Evolutionary conservation across 2,888 invertebrate genomes (phyloP), one percentile per base, ranked within the genome.

Genomic region (Muschampia plurimacula): DNA sequence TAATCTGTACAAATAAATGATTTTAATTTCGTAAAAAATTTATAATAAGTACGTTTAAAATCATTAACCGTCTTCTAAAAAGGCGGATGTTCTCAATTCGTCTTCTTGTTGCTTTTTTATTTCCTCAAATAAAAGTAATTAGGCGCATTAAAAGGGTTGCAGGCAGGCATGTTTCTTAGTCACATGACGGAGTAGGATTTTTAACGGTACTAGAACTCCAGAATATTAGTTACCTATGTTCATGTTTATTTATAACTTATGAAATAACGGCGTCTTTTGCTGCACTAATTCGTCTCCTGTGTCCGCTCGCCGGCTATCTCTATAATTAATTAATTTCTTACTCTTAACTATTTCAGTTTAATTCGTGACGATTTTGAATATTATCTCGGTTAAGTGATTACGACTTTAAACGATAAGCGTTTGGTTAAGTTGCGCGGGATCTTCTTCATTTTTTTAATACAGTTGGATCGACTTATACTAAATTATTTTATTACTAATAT

Each of bases 291-390:
- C 39, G 39, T 71, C 71, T 71, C 15, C 36, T 36, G 22, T 63
- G 49, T 44, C 65, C 71, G 52, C 57, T 55, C 10, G 55, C 9
- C 12, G 3, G 10, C 66, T 71, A 71, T 71, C 71, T 66, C 9
- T 5, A 13, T 66, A 46, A 71, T 71, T 60, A 46, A 71, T 71
- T 57, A 70, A 55, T 64, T 69, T 22, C 10, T 49, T 5, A 62
- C 69, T 32, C 41, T 44, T 41, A 57, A 64, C 55, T 57, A 44
- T 69, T 64, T 52, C 41, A 64, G 64, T 64, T 55, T 44, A 57
- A 41, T 55, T 69, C 22, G 55, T 69, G 41, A 41, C 41, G 9
- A 41, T 41, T 63, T 49, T 12, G 2, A 12, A 52, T 60, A 52
- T 62, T 69, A 32, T 9, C 41, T 9, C 1, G n/a, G 22, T 69